Conservation (phyloP, 2,113 vertebrate species). For the Saccopteryx leptura region DNA sequence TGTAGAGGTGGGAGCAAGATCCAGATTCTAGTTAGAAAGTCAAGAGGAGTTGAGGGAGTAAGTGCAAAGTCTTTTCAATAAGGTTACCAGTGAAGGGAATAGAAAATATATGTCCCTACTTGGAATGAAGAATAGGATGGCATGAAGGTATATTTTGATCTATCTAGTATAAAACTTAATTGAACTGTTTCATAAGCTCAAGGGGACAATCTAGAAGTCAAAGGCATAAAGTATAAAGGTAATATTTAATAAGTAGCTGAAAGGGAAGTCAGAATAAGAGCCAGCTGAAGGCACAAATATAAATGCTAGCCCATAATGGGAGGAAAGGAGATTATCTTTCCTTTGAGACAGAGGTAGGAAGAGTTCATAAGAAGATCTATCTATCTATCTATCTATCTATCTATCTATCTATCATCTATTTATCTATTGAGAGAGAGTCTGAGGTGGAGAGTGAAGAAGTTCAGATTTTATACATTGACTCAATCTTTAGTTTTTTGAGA, state of each 20-base stretch:
- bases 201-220: conserved; percentile 13
- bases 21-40: conserved; percentile 45
- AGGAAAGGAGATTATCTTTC: neutral
- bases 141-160: neutral
- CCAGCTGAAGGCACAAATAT: neutral
- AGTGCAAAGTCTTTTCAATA: neutral
- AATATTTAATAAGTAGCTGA: neutral
- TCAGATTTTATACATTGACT: neutral
- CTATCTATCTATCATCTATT: neutral
- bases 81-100: neutral
- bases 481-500: neutral
- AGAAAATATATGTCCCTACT: neutral
- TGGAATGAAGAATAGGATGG: neutral
- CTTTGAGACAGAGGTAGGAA: neutral
- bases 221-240: conserved; percentile 36
- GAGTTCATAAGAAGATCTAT: neutral
- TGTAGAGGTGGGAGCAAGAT: neutral
- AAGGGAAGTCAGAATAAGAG: neutral
- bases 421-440: neutral
- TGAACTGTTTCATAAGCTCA: conserved; percentile 38
- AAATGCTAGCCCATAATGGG: neutral
- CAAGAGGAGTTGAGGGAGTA: neutral
- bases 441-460: neutral
- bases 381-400: neutral
- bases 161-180: neutral